Conservation (phyloP, 2,888 invertebrate genomes). For the Brachylomia viminalis region DNA sequence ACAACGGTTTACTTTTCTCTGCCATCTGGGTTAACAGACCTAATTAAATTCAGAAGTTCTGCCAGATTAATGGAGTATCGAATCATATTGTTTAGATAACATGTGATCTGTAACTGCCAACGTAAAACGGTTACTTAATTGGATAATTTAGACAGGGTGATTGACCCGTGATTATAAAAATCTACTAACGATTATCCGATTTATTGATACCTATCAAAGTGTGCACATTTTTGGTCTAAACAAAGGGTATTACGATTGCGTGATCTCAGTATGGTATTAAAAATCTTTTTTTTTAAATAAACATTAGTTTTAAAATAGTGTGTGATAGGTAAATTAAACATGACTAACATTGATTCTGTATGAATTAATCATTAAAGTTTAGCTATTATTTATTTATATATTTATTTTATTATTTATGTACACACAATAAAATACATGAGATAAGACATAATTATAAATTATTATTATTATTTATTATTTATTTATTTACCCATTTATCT, state of each 20-base stretch:
- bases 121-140: conserved; percentile 13
- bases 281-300: background rate
- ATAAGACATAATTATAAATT: too few species aligned
- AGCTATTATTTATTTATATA: too few species aligned
- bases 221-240: background rate
- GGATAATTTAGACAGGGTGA: background rate
- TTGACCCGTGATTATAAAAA: conserved; percentile 7
- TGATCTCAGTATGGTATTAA: background rate
- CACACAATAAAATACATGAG: too few species aligned
- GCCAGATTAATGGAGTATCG: background rate
- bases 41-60: background rate
- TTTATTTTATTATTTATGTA: too few species aligned
- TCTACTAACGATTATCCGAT: background rate
- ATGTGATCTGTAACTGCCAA: background rate
- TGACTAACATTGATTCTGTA: background rate
- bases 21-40: background rate
- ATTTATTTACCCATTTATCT: too few species aligned
- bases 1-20: background rate
- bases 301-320: background rate
- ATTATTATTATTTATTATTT: too few species aligned
- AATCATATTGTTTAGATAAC: conserved; percentile 18
- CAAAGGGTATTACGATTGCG: background rate
- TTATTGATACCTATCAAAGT: background rate
- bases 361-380: background rate
- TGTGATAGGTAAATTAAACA: background rate